Percentiles rank a stretch among this genome's conserved stretches.
phyloP scores from a whole-genome alignment of 2,797 vertebrate species.

The Cossypha heuglini region DNA sequence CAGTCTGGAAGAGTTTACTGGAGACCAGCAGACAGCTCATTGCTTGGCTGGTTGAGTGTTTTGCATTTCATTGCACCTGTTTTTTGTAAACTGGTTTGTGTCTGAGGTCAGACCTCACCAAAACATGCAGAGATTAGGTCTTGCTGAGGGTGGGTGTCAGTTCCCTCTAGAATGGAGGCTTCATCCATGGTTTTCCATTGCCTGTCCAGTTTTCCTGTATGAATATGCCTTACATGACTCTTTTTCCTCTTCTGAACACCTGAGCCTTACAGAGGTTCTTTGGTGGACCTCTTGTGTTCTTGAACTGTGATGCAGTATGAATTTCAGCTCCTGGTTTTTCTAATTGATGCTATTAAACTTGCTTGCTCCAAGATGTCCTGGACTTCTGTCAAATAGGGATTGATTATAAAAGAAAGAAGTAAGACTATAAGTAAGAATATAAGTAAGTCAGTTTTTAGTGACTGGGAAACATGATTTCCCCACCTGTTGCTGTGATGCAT shows the following conservation, averaged over 20 bases:
- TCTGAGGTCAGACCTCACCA: background rate
- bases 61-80: constrained; percentile 56
- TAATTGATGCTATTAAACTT: background rate
- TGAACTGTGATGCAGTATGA: background rate
- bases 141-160: background rate
- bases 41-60: constrained; percentile 16
- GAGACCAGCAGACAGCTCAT: background rate
- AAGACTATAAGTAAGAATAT: background rate
- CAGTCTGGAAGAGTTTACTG: background rate
- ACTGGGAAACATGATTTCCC: background rate
- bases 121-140: background rate
- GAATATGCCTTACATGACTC: background rate
- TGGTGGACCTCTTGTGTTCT: background rate
- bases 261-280: background rate
- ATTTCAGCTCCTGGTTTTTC: background rate
- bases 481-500: background rate
- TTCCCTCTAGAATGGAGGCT: background rate
- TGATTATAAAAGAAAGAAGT: background rate
- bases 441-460: background rate
- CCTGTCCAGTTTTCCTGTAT: background rate
- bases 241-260: background rate
- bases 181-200: background rate
- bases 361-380: background rate
- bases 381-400: background rate
- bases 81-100: background rate